Conservation (phyloP, 2,113 vertebrate genomes). For the Tyrannus savana region DNA sequence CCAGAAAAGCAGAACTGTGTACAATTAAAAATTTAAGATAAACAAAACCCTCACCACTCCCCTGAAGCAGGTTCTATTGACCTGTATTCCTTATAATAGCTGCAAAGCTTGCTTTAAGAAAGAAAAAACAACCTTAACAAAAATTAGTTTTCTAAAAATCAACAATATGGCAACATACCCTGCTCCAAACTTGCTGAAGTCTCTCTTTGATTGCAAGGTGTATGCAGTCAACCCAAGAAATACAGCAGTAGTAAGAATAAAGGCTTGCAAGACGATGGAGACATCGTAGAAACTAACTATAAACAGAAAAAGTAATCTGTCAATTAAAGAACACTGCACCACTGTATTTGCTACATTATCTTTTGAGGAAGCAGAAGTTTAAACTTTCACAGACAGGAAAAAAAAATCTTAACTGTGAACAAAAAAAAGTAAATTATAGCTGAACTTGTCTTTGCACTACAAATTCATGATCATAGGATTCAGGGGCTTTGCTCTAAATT, state of each 20-base stretch:
- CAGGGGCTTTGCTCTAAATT: background rate
- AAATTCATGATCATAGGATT: background rate
- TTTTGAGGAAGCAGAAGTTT: background rate
- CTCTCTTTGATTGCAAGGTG: conserved; percentile 93
- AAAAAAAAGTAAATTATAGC: background rate
- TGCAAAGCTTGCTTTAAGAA: background rate
- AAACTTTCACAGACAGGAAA: background rate
- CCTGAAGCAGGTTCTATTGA: background rate
- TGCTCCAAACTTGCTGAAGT: conserved; percentile 93
- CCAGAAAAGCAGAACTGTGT: background rate
- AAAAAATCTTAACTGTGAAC: background rate
- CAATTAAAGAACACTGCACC: background rate
- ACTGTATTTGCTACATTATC: background rate
- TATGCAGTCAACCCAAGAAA: conserved; percentile 89
- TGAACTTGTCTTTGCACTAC: background rate
- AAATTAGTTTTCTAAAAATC: too few species aligned
- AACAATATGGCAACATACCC: conserved; percentile 77
- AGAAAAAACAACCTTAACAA: background rate
- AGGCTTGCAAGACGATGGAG: conserved; percentile 86
- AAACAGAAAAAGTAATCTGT: conserved; percentile 28
- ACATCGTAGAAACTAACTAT: conserved; percentile 92
- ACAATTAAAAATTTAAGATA: background rate
- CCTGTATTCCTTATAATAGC: background rate
- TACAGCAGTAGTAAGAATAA: conserved; percentile 88
- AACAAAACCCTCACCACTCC: background rate